These are phyloP conservation scores for Cataglyphis livida DNA, from an alignment of 2,888 invertebrate species.

Conservation along the genomic window DNA sequence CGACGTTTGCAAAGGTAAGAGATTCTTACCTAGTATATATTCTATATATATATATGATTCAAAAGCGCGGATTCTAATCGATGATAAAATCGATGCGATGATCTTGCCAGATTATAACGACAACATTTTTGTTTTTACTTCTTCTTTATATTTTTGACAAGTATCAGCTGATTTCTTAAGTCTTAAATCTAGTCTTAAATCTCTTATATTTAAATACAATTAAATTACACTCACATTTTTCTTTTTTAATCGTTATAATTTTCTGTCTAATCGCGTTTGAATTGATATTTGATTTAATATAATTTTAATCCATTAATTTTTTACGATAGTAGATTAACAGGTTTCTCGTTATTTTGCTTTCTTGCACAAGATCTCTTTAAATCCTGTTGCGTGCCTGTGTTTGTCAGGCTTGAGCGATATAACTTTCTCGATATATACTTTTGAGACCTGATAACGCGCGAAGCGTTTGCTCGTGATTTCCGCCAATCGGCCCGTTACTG, in stretches of 20 bases:
- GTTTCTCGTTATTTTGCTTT: background rate
- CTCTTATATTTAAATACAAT: background rate
- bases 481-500: conserved; percentile 19
- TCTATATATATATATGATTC: background rate
- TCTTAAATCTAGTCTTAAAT: too few relatives aligned
- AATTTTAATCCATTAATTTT: background rate
- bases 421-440: background rate
- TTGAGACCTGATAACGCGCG: background rate
- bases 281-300: background rate
- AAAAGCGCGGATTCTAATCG: background rate
- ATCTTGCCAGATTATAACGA: background rate
- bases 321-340: background rate
- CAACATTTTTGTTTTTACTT: background rate
- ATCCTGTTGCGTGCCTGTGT: background rate
- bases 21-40: background rate
- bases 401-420: conserved; percentile 1
- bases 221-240: background rate
- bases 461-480: conserved; percentile 49
- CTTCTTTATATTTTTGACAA: background rate
- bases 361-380: background rate
- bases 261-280: background rate
- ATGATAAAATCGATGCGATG: background rate
- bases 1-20: background rate
- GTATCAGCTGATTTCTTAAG: background rate
- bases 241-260: background rate